phyloP scores from a whole-genome alignment of 2,888 invertebrate genomes.

The Leptinotarsa haldemani region DNA sequence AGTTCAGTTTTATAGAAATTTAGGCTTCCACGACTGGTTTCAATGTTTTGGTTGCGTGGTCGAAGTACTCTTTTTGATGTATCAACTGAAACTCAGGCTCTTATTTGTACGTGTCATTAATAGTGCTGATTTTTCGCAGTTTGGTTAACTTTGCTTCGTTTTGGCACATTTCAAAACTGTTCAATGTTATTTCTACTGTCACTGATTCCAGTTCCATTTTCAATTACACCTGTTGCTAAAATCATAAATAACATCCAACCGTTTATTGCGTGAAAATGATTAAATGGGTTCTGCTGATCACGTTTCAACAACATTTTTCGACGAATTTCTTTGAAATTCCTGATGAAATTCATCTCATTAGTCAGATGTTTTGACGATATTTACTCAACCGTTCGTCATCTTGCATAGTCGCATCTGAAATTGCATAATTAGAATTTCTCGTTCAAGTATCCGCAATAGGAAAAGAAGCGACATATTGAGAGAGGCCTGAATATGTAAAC shows the following conservation, averaged over 20 bases:
- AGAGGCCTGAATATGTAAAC: not conserved
- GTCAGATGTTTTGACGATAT: not conserved
- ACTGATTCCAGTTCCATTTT: not conserved
- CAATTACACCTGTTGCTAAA: not conserved
- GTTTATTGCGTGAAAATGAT: not conserved
- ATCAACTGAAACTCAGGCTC: too few relatives aligned
- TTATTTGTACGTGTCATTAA: too few relatives aligned
- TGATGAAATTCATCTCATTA: slow-evolving; percentile 16
- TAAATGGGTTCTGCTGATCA: not conserved
- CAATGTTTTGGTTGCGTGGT: too few relatives aligned
- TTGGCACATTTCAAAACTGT: too few relatives aligned
- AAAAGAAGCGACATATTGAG: not conserved
- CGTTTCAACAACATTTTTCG: not conserved
- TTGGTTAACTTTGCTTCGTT: too few relatives aligned
- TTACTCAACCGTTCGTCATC: slow-evolving; percentile 5
- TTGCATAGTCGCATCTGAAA: slow-evolving; percentile 3
- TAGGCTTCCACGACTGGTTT: too few relatives aligned
- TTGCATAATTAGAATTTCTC: slow-evolving; percentile 10
- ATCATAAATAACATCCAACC: not conserved
- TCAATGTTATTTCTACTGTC: not conserved
- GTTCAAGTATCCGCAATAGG: slow-evolving; percentile 9
- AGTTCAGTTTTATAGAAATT: not conserved
- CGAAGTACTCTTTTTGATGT: too few relatives aligned
- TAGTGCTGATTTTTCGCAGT: too few relatives aligned
- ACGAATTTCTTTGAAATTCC: slow-evolving; percentile 11